Evolutionary conservation across 2,888 invertebrate species (phyloP).

Genomic region (Pseudeuparius sepicola): DNA sequence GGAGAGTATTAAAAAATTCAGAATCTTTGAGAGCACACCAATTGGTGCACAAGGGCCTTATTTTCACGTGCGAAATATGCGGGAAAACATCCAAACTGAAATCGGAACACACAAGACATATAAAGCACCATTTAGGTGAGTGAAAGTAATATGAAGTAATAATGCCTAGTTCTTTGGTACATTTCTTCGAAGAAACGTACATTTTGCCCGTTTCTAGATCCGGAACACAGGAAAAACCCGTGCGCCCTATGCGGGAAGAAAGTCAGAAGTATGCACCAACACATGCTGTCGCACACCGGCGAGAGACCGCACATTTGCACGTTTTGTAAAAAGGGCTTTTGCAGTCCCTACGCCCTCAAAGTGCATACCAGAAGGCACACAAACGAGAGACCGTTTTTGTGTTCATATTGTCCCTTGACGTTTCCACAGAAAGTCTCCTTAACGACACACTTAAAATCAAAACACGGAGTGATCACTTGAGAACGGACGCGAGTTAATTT

Average conservation of each 20-base stretch:
- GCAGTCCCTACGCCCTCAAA: conserved; percentile 29
- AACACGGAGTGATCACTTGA: conserved; percentile 24
- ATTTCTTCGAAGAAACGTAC: not conserved
- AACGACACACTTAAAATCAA: conserved; percentile 29
- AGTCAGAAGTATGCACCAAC: conserved; percentile 28
- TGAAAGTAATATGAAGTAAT: not conserved
- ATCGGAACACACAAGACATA: conserved; percentile 28
- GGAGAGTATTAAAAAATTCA: conserved; percentile 30
- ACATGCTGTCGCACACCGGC: conserved; percentile 31
- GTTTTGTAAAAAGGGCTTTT: conserved; percentile 29
- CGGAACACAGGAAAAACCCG: conserved; percentile 28
- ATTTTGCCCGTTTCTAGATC: conserved; percentile 25
- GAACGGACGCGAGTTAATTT: too few species aligned
- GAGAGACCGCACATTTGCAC: conserved; percentile 29
- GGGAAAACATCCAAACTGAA: conserved; percentile 30
- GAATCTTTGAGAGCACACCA: conserved; percentile 31
- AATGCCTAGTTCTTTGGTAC: not conserved
- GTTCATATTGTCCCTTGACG: conserved; percentile 21
- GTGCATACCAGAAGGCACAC: conserved; percentile 30
- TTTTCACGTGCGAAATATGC: conserved; percentile 31
- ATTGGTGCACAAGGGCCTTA: conserved; percentile 27
- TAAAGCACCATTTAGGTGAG: conserved; percentile 28
- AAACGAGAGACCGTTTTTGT: conserved; percentile 31
- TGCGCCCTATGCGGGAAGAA: conserved; percentile 31
- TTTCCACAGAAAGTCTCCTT: conserved; percentile 32